Evolutionary conservation across 2,888 invertebrate species (phyloP), one percentile per base, ranked within the genome.

Genomic region (Augiades crinisus): DNA sequence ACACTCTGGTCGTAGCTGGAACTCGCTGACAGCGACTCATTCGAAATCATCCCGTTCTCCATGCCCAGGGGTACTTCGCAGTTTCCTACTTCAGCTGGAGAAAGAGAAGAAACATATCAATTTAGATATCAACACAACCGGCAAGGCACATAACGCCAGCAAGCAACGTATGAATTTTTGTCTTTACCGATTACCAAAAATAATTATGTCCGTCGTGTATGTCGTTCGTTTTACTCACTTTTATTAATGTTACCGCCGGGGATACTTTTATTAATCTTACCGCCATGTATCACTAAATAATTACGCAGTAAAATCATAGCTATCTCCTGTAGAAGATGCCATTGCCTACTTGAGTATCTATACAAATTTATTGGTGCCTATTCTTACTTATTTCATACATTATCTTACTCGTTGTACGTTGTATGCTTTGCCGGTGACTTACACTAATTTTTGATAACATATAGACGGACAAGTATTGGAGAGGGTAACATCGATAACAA

Each of bases 1-100:
- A 96, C 96, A 64, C 95, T 95, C 75, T 95, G 95, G 67, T 93
- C 92, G 76, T 97, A 96, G 62, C 95, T 95, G 47, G 96, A 96
- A 73, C 96, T 96, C 53, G 96, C 95, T 3, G 94, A 93, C 68
- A 97, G 94, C 62, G 96, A 95, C 62, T 94, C 92, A 83, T 97
- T 96, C 43, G 94, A 94, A 70, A 97, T 96, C 75, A 92, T 91
- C 24, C 95, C 95, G 65, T 93, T 95, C 78, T 96, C 95, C 96
- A 97, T 96, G 47, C 97, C 97, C 63, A 97, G 91, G 10, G 96
- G 92, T 44, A 93, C 88, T 64, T 91, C 91, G 78, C 95, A 95
- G 75, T 91, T 92, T 56, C 93, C 94, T 90, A 91, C 56, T 80
- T 87, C 87, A 44, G 81, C 87, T 88, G 78, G 14, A 55, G 49